Conservation (phyloP, 2,888 invertebrate genomes). For the Apamea epomidion region DNA sequence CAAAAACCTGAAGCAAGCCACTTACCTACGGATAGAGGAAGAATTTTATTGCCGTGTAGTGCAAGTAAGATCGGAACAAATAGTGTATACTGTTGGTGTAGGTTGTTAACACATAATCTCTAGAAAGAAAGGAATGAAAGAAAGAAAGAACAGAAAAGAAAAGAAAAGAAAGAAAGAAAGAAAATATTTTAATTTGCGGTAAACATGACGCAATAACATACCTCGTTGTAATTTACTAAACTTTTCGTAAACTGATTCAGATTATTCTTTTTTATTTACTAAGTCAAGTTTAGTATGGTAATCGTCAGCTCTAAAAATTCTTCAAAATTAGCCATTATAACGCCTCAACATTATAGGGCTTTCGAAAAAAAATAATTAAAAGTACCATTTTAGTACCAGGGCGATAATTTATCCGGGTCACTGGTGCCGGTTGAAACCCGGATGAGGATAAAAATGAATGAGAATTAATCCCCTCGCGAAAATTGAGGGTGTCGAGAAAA, state of each 20-base stretch:
- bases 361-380: conserved; percentile 75
- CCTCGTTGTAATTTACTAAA: not conserved
- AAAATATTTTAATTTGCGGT: not conserved
- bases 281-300: too few species aligned
- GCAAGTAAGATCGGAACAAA: not conserved
- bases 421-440: conserved; percentile 59
- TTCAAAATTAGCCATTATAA: conserved; percentile 55
- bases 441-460: conserved; percentile 66
- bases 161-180: not conserved
- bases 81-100: not conserved
- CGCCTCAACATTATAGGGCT: conserved; percentile 58
- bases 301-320: conserved; percentile 43
- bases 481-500: conserved; percentile 66
- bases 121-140: too few species aligned
- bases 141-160: not conserved
- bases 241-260: not conserved
- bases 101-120: not conserved
- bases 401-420: conserved; percentile 70
- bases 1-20: not conserved
- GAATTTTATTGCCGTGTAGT: not conserved
- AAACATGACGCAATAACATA: not conserved
- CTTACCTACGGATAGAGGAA: not conserved
- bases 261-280: not conserved
- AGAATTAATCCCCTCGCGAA: conserved; percentile 67
- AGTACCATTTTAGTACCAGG: conserved; percentile 61